A percentile compares a stretch with the other conserved stretches of the same genome.
Conservation (phyloP, 37 sponge, comb jelly and placozoan genomes). For the Agelas oroides region DNA sequence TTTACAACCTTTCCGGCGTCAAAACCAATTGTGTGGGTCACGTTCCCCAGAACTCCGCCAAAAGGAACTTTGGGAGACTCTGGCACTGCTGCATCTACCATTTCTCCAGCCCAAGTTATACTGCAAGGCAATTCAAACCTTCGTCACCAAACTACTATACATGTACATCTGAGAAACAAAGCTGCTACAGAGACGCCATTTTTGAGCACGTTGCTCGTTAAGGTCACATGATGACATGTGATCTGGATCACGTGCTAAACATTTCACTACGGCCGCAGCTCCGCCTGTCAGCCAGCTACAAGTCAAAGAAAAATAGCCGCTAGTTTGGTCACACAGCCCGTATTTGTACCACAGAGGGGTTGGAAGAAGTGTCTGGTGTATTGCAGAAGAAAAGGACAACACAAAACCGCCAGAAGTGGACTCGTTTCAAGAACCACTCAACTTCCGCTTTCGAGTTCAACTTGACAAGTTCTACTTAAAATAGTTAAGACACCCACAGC, state of each 20-base stretch:
- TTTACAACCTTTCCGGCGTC: neutral
- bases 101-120: too few relatives aligned
- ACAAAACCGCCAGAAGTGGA: neutral
- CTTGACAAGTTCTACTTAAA: neutral
- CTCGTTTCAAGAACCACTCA: neutral
- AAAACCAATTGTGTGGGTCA: neutral
- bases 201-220: neutral
- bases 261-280: neutral
- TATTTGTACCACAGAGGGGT: too few relatives aligned
- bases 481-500: neutral
- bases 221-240: neutral
- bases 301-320: too few relatives aligned
- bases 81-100: too few relatives aligned
- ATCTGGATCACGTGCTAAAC: neutral
- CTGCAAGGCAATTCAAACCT: too few relatives aligned
- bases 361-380: too few relatives aligned
- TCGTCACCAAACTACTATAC: too few relatives aligned
- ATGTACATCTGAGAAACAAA: too few relatives aligned
- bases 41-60: neutral
- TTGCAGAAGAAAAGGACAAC: too few relatives aligned
- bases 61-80: neutral
- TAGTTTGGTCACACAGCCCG: too few relatives aligned
- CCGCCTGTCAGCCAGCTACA: too few relatives aligned
- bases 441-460: neutral
- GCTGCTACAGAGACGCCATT: too few relatives aligned